Evolutionary conservation across 2,888 invertebrate genomes (phyloP), one percentile per base, ranked within the genome.

Genomic region (Uropetala carovei): DNA sequence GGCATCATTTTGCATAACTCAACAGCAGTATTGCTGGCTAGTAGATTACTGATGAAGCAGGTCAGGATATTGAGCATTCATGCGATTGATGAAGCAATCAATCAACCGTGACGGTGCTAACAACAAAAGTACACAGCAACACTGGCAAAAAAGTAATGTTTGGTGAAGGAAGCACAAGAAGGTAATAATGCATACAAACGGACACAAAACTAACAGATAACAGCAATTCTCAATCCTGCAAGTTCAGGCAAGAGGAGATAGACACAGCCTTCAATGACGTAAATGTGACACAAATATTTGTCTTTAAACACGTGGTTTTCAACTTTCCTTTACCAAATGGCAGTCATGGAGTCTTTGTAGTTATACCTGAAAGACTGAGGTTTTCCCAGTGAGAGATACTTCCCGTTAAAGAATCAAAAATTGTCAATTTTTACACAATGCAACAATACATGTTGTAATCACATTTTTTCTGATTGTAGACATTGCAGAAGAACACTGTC

Each of bases 201-300:
- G 43, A 43, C 43, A 22, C 5, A 68, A 68, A 68, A n/a, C 4
- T 10, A 68, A 68, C 43, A 43, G 18, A 68, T 9, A 68, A 68
- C 16, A n/a, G 22, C 8, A 11, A n/a, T n/a, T 68, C 68, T 68
- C 68, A 68, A n/a, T n/a, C n/a, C 68, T 68, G 43, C 83, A 83
- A 83, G 83, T 56, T 83, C 83, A 16, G 57, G 83, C 83, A 83
- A 83, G 57, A n/a, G 56, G 56, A 57, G 43, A 43, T 5, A 43
- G 57, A 83, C 83, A 83, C 83, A 83, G 83, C 83, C 83, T 83
- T 83, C 18, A 5, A 43, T 43, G 43, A 43, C 43, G 5, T 43
- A 43, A 43, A 43, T 43, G 43, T 43, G 43, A 43, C 43, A 43
- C 43, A 43, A 43, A 43, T 43, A 43, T 43, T 43, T 43, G 1